Evolutionary conservation across 2,113 vertebrate species (phyloP), one percentile per base, ranked within the genome.

Genomic region (Pygathrix nemaeus): DNA sequence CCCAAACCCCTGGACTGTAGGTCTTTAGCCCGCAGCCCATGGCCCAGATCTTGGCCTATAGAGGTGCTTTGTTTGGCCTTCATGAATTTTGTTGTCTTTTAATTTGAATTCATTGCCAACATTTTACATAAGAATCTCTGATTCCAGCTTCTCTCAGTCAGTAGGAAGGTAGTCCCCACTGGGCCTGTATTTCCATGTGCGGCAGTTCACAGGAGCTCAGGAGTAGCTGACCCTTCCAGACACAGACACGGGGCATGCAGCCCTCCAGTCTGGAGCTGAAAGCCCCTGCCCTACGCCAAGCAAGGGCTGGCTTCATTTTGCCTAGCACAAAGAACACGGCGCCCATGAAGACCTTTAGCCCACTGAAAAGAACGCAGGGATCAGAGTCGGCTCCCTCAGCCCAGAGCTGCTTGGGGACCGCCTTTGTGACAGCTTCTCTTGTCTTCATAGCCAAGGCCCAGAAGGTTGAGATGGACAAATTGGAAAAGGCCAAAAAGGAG

Each of bases 401-500:
- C 32, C 55, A 0, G 20, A 55, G 11, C 40, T 68, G 8, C n/a
- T 45, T 6, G 8, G 0, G 6, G 13, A 6, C 35, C n/a, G 20
- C 57, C 80, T 61, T 48, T 35, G 1, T 98, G 43, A 96, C 75
- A 70, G 76, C 70, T 92, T 43, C 1, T 97, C 75, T 97, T 96
- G 21, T 32, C 85, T 92, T 88, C 96, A 14, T 97, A 99, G 99
- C 99, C 64, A 99, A 99, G 99, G 99, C 99, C 73, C 99, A 99
- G 98, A 99, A 99, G 97, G 99, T 99, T 9, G 99, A 99, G 98
- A 99, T 99, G 99, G 99, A 99, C 98, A 99, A 99, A 96, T 32
- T 99, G 96, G 99, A 99, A 98, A 99, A 99, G 96, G 99, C 99
- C 97, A 99, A 99, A 98, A 99, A 99, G 97, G 99, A 99, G 55